phyloP scores from a whole-genome alignment of 1,140 invertebrate genomes.

The Metaphire vulgaris region DNA sequence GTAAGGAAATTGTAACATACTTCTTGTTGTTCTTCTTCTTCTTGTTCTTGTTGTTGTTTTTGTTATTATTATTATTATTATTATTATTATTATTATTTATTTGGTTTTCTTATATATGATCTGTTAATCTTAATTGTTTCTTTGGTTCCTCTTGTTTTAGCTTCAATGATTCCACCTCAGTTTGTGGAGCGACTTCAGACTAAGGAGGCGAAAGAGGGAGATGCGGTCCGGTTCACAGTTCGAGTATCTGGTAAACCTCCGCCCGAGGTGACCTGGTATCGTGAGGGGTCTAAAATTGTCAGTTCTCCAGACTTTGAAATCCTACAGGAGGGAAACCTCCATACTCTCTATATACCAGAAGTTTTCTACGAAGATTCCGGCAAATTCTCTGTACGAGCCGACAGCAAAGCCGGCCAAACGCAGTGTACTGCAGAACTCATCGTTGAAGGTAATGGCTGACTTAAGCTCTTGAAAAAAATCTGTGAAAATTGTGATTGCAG shows the following conservation, averaged over 20 bases:
- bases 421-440: slow-evolving; percentile 46
- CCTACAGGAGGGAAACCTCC: slow-evolving; percentile 48
- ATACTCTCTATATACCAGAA: slow-evolving; percentile 50
- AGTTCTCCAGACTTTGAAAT: slow-evolving; percentile 52
- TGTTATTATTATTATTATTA: too few relatives aligned
- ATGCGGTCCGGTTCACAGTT: slow-evolving; percentile 51
- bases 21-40: too few relatives aligned
- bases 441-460: slow-evolving; percentile 44
- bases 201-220: slow-evolving; percentile 49
- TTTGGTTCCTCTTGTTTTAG: slow-evolving; percentile 38
- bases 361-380: slow-evolving; percentile 58
- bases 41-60: too few relatives aligned
- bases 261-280: slow-evolving; percentile 54
- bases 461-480: too few relatives aligned
- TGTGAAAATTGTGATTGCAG: too few relatives aligned
- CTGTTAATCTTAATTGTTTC: neutral
- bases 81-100: too few relatives aligned
- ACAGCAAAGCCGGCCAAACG: slow-evolving; percentile 47
- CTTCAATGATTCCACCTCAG: slow-evolving; percentile 52
- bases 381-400: slow-evolving; percentile 56
- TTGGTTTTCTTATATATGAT: too few relatives aligned
- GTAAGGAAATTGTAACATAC: too few relatives aligned
- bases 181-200: slow-evolving; percentile 52
- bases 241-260: slow-evolving; percentile 52
- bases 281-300: slow-evolving; percentile 48